A percentile compares a stretch with the other conserved stretches of the same genome.
Conservation (phyloP, 1,140 invertebrate genomes). For the Drosophila sulfurigaster region DNA sequence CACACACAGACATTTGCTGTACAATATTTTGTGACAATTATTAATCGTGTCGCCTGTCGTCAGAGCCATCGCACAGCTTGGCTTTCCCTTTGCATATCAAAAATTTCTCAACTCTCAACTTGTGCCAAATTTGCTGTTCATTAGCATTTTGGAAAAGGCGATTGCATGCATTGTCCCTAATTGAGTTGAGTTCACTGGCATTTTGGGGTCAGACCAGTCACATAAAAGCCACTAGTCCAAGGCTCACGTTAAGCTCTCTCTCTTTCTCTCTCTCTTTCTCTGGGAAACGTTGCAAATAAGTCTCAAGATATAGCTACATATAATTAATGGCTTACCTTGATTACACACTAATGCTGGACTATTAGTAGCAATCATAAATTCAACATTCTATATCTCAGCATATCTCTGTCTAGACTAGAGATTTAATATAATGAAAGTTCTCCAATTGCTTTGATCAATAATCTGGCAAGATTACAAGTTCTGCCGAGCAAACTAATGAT, state of each 20-base stretch:
- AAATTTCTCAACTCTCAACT: constrained; percentile 23
- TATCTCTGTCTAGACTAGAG: neutral
- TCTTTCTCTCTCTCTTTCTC: neutral
- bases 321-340: constrained; percentile 24
- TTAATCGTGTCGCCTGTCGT: constrained; percentile 70
- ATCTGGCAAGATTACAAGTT: neutral
- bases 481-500: neutral
- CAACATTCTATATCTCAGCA: neutral
- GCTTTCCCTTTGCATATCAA: constrained; percentile 17
- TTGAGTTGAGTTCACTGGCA: constrained; percentile 49
- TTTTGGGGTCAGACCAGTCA: constrained; percentile 33
- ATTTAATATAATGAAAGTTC: neutral
- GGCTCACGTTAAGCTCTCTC: neutral
- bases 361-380: constrained; percentile 18
- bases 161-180: constrained; percentile 32
- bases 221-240: constrained; percentile 5
- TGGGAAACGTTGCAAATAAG: neutral
- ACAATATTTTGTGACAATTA: constrained; percentile 69
- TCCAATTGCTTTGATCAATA: neutral
- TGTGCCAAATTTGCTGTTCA: constrained; percentile 32
- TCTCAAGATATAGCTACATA: neutral
- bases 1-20: constrained; percentile 4
- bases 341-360: constrained; percentile 12
- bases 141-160: constrained; percentile 35
- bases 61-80: constrained; percentile 24